Evolutionary conservation across 2,888 invertebrate species (phyloP).

Genomic region (Punctoribates punctum): DNA sequence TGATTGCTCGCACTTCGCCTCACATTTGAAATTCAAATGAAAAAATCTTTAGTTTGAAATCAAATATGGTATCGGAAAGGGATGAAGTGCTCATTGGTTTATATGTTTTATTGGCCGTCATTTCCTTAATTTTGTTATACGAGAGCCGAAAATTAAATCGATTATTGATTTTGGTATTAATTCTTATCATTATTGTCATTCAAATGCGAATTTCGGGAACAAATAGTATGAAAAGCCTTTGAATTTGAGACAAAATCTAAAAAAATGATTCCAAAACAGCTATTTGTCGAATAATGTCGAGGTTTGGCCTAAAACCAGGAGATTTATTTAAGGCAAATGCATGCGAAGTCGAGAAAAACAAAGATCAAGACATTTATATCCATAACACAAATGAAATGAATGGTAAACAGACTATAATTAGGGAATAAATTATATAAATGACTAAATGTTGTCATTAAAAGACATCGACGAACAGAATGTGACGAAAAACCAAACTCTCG

Average conservation of each 20-base stretch:
- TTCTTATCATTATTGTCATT: neutral
- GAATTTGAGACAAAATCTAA: neutral
- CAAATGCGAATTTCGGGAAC: neutral
- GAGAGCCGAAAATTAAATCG: neutral
- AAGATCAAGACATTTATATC: slow-evolving; percentile 12
- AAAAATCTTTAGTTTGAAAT: neutral
- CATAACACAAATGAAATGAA: slow-evolving; percentile 6
- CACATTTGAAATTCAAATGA: too few species aligned
- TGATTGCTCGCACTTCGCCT: too few species aligned
- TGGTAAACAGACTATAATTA: neutral
- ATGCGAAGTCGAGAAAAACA: neutral
- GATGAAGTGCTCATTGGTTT: neutral
- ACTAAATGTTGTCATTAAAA: neutral
- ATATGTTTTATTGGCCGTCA: neutral
- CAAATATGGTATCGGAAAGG: neutral
- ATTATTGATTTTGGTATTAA: neutral
- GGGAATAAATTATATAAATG: neutral
- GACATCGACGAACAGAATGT: neutral
- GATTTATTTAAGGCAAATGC: neutral
- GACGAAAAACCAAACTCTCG: neutral
- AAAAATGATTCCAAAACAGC: neutral
- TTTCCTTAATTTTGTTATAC: neutral
- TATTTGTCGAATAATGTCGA: slow-evolving; percentile 4
- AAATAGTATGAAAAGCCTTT: neutral
- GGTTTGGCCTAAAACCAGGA: neutral